phyloP scores from a whole-genome alignment of 2,888 invertebrate species.

The Hemicrepidius hirtus region DNA sequence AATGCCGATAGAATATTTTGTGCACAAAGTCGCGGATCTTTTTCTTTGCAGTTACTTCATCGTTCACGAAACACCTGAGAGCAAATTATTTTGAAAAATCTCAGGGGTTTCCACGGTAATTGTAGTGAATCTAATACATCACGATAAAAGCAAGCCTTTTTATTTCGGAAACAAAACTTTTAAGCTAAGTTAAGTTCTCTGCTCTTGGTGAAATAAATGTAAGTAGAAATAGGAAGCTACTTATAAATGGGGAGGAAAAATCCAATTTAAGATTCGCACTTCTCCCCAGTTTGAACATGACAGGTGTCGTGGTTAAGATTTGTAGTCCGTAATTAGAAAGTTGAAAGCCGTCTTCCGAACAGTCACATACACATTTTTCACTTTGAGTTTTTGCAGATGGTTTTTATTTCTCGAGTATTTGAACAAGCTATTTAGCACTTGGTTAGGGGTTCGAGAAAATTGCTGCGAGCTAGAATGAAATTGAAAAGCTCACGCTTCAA shows the following conservation, averaged over 20 bases:
- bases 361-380: conserved; percentile 67
- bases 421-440: conserved; percentile 50
- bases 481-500: conserved; percentile 43
- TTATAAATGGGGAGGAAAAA: conserved; percentile 64
- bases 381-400: conserved; percentile 56
- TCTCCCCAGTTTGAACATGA: conserved; percentile 65
- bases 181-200: conserved; percentile 8
- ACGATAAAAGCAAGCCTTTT: background rate
- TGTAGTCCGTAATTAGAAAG: conserved; percentile 71
- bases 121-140: conserved; percentile 4
- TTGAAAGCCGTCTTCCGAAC: conserved; percentile 67
- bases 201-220: conserved; percentile 47
- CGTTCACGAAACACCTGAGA: conserved; percentile 40
- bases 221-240: conserved; percentile 53
- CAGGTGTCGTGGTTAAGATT: conserved; percentile 70
- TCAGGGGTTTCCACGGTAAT: background rate
- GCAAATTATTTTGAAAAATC: conserved; percentile 35
- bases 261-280: conserved; percentile 69
- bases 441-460: conserved; percentile 46
- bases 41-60: conserved; percentile 37
- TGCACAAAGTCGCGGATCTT: conserved; percentile 56
- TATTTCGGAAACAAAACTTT: conserved; percentile 10
- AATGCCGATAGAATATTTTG: conserved; percentile 68
- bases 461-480: conserved; percentile 42
- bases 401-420: conserved; percentile 55